Evolutionary conservation across 2,797 vertebrate species (phyloP).

Genomic region (Alcedo quadribrachys): DNA sequence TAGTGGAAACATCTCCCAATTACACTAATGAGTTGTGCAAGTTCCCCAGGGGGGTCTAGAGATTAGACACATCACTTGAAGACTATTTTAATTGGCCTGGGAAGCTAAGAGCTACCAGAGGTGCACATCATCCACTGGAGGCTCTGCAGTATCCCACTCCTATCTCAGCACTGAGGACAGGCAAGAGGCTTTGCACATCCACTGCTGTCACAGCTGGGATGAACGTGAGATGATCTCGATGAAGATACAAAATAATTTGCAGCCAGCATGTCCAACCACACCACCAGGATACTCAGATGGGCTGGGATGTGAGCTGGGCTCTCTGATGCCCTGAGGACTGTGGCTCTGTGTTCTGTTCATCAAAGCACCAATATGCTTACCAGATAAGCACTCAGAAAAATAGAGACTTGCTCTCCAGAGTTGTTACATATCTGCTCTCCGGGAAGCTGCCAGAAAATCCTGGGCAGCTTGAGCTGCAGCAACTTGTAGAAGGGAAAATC

Average conservation of each 20-base stretch:
- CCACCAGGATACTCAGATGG: background rate
- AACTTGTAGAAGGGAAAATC: background rate
- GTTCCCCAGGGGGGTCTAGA: slow-evolving; percentile 1
- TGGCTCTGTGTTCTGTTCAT: fast-evolving
- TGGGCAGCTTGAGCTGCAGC: background rate
- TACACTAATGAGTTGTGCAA: slow-evolving; percentile 48
- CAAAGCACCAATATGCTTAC: background rate
- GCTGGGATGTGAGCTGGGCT: background rate
- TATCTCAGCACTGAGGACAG: background rate
- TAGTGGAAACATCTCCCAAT: slow-evolving; percentile 21
- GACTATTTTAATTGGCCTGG: slow-evolving; percentile 60
- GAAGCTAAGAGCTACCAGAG: background rate
- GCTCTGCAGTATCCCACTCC: background rate
- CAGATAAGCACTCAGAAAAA: background rate
- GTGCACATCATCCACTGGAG: background rate
- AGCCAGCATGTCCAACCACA: background rate
- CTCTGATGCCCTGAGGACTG: fast-evolving
- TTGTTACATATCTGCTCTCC: background rate
- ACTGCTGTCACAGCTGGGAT: fast-evolving
- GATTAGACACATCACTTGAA: background rate
- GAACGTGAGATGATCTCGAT: fast-evolving
- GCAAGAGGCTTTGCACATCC: background rate
- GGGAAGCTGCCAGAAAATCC: background rate
- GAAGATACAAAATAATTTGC: fast-evolving
- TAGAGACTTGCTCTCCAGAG: background rate